phyloP scores from a whole-genome alignment of 1,140 invertebrate species.

The Caenorhabditis inopinata region DNA sequence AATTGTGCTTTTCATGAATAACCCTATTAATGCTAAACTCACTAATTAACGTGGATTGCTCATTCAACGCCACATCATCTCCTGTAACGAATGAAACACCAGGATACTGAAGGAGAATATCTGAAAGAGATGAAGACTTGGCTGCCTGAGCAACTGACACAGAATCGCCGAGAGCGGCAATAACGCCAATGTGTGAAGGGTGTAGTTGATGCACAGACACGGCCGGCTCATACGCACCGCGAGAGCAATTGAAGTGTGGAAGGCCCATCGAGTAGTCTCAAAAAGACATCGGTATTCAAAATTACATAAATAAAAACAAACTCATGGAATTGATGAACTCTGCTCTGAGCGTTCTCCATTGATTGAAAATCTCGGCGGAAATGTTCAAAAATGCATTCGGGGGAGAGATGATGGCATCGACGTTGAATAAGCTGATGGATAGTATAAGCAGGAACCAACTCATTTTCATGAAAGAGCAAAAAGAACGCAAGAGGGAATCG shows the following conservation, averaged over 20 bases:
- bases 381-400: background rate
- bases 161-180: constrained; percentile 28
- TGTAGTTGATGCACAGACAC: background rate
- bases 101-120: background rate
- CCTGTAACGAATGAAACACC: constrained; percentile 28
- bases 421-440: background rate
- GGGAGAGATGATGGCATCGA: background rate
- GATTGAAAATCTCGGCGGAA: constrained; percentile 11
- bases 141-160: constrained; percentile 24
- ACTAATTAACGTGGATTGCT: constrained; percentile 13
- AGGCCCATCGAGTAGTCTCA: constrained; percentile 13
- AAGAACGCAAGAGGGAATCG: background rate
- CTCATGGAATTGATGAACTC: background rate
- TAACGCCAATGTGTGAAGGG: constrained; percentile 20
- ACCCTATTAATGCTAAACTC: too few species aligned
- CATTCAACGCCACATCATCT: background rate
- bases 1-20: too few species aligned
- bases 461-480: background rate
- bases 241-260: background rate
- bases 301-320: background rate
- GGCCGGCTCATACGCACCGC: background rate
- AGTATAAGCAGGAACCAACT: background rate
- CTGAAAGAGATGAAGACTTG: background rate
- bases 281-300: background rate
- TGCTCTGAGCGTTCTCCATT: background rate